These are phyloP conservation scores for Laspeyria flexula DNA, from an alignment of 2,888 invertebrate species.

Conservation along the genomic window DNA sequence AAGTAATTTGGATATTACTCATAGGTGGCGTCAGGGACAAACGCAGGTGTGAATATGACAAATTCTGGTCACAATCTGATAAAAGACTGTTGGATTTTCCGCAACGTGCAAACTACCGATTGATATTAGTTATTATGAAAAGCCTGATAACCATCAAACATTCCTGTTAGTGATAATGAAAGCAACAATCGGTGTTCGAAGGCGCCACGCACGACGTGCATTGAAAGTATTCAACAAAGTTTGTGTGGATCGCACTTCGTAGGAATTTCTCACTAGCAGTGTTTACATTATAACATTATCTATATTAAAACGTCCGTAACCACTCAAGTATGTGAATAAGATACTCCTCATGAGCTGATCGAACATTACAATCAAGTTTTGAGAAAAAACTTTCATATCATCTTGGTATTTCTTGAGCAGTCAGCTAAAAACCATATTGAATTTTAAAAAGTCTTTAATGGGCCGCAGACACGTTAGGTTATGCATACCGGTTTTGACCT, in stretches of 20 bases:
- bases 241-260: constrained; percentile 26
- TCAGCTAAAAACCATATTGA: too few relatives aligned
- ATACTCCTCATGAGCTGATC: constrained; percentile 43
- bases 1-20: background rate
- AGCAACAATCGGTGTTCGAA: background rate
- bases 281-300: constrained; percentile 49
- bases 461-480: too few relatives aligned
- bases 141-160: background rate
- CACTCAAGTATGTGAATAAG: constrained; percentile 53
- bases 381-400: too few relatives aligned
- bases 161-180: background rate
- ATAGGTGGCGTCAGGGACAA: background rate
- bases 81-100: background rate
- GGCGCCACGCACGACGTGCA: background rate
- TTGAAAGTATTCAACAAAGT: constrained; percentile 24
- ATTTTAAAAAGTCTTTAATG: too few relatives aligned
- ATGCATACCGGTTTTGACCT: too few relatives aligned
- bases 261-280: constrained; percentile 43
- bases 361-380: constrained; percentile 32
- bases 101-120: background rate
- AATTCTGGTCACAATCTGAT: background rate
- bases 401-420: too few relatives aligned
- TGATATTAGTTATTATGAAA: background rate
- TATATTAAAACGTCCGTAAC: constrained; percentile 48
- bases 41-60: background rate